These are phyloP conservation scores for Netelia melanura DNA, from an alignment of 2,888 invertebrate species.

Conservation along the genomic window DNA sequence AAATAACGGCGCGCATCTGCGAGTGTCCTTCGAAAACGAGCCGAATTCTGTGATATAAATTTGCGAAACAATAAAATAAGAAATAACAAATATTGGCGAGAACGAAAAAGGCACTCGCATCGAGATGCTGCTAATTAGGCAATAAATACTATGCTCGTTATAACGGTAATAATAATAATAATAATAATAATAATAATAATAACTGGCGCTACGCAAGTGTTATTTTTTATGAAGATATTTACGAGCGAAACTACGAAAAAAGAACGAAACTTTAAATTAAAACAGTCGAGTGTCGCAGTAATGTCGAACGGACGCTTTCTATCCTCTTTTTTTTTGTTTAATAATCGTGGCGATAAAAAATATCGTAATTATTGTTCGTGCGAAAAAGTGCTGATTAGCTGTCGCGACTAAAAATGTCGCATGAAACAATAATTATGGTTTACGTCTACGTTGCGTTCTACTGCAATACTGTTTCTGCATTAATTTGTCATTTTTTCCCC, in stretches of 20 bases:
- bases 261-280: slow-evolving; percentile 15
- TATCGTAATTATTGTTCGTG: neutral
- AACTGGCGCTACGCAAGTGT: slow-evolving; percentile 45
- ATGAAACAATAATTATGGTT: slow-evolving; percentile 3
- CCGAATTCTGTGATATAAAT: neutral
- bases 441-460: slow-evolving; percentile 39
- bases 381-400: neutral
- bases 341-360: neutral
- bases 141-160: slow-evolving; percentile 36
- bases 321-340: neutral
- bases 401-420: neutral
- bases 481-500: slow-evolving; percentile 23
- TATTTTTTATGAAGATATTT: slow-evolving; percentile 34
- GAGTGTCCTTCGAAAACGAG: neutral
- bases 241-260: slow-evolving; percentile 7
- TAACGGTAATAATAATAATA: slow-evolving; percentile 7
- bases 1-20: slow-evolving; percentile 36
- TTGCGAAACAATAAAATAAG: neutral
- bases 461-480: slow-evolving; percentile 56
- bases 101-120: slow-evolving; percentile 44
- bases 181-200: slow-evolving; percentile 24
- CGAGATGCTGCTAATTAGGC: slow-evolving; percentile 44
- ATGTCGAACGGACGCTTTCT: neutral
- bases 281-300: slow-evolving; percentile 43
- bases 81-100: neutral